Percentiles rank a stretch among this genome's conserved stretches.
These are phyloP conservation scores for Gymnoscelis rufifasciata DNA, from an alignment of 2,888 invertebrate genomes.

Conservation along the genomic window DNA sequence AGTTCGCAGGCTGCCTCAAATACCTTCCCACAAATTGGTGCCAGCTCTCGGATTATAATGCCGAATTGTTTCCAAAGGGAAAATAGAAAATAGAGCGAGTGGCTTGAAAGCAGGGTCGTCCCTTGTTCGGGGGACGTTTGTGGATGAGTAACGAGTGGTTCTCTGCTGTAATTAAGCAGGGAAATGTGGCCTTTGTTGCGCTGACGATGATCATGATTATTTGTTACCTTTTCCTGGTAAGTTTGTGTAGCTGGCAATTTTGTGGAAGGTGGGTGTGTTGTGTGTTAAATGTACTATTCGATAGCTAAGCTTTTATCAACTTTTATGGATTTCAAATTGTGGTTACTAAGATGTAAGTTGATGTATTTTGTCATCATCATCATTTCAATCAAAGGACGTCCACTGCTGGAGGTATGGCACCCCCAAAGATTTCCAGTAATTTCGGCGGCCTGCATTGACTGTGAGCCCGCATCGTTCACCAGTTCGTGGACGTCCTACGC, in stretches of 20 bases:
- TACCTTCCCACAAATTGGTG: no score
- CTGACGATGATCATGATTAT: background rate
- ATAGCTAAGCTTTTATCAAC: background rate
- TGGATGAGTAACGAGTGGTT: background rate
- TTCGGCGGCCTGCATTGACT: no score
- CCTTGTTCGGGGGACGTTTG: background rate
- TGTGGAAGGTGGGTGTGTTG: background rate
- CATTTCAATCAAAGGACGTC: no score
- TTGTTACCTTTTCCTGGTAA: background rate
- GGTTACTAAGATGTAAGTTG: background rate
- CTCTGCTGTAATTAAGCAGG: background rate
- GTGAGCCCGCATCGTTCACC: no score
- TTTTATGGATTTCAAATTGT: background rate
- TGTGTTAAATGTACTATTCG: no score
- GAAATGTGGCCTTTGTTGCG: no score
- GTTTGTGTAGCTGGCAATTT: no score
- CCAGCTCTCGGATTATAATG: no score
- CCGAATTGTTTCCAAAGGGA: background rate
- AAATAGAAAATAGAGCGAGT: background rate
- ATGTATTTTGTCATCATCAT: background rate
- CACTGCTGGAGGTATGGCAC: no score
- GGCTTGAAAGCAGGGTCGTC: background rate
- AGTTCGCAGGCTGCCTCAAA: no score
- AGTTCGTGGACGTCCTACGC: no score
- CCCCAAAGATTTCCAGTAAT: no score